Evolutionary conservation across 2,113 vertebrate genomes (phyloP), one percentile per base, ranked within the genome.

Genomic region (human): DNA sequence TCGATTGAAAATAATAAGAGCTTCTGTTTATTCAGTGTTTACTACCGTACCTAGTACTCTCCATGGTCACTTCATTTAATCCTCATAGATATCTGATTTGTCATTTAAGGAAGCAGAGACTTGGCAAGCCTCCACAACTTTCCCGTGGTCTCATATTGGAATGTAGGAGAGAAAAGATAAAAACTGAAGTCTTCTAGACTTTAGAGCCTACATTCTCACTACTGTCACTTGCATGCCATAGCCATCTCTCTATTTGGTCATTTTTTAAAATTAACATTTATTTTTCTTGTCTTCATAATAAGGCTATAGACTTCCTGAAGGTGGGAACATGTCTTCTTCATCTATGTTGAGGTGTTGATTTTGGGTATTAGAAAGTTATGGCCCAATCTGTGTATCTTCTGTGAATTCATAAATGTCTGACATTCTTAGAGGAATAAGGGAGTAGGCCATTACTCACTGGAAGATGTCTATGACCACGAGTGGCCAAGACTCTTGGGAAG

Each of bases 251-350:
- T 45, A 2, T 27, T 5, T 75, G 35, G 6, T 79, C 57, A 75
- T 22, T 30, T 85, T 75, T 92, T 43, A 1, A 95, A 82, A 84
- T 78, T 27, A 86, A 76, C 18, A 18, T 43, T 52, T 55, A 59
- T 85, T 95, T 95, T 75, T 68, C 35, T 88, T 43, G 38, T 38
- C 18, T 81, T 96, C 57, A 55, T 38, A 48, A 61, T 80, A 85
- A 94, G 32, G 32, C 55, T 68, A 66, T 18, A 38, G 68, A 5
- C 9, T 80, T 90, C 43, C 35, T 45, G 35, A 52, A 38, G 43
- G 13, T 20, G 12, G 18, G 25, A 16, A 0, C 25, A 14, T 40
- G 5, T 70, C 50, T 66, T 48, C 25, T 7, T 79, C 27, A 57
- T 70, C 25, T 27, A 8, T 68, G 25, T 81, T 30, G 48, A 75